Percentiles rank a stretch among this genome's conserved stretches.
These are phyloP conservation scores for Montipora efflorescens DNA, from an alignment of 64 coral and sea anemone species.

Conservation along the genomic window DNA sequence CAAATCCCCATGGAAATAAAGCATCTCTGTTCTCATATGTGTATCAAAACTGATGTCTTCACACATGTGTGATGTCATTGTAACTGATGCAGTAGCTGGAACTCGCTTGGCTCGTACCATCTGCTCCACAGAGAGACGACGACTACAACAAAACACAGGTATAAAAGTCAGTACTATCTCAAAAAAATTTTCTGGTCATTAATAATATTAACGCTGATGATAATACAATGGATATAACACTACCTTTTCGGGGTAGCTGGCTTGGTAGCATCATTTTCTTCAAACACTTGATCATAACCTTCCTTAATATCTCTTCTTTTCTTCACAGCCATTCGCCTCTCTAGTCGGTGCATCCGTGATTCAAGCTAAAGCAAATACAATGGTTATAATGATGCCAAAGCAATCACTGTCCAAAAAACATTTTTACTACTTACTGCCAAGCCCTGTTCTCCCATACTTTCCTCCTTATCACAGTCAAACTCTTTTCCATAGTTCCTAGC, in stretches of 20 bases:
- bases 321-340: slow-evolving; percentile 93
- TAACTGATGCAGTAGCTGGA: slow-evolving; percentile 84
- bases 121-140: slow-evolving; percentile 89
- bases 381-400: background rate
- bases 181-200: background rate
- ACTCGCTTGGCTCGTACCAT: slow-evolving; percentile 92
- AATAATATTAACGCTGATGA: background rate
- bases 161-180: no score
- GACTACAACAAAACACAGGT: slow-evolving; percentile 12
- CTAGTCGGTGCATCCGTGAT: slow-evolving; percentile 93
- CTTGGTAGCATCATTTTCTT: slow-evolving; percentile 41
- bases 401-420: no score
- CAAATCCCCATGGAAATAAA: slow-evolving; percentile 75
- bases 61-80: slow-evolving; percentile 89
- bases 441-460: no score
- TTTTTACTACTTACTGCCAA: no score
- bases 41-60: slow-evolving; percentile 84
- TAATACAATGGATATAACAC: background rate
- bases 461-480: no score
- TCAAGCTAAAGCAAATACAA: slow-evolving; percentile 69
- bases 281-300: slow-evolving; percentile 48
- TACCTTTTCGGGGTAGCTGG: slow-evolving; percentile 81
- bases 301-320: slow-evolving; percentile 75
- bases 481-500: no score
- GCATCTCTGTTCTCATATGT: slow-evolving; percentile 86